These are phyloP conservation scores for Actenoides lindsayi DNA, from an alignment of 2,113 vertebrate species.

Conservation along the genomic window DNA sequence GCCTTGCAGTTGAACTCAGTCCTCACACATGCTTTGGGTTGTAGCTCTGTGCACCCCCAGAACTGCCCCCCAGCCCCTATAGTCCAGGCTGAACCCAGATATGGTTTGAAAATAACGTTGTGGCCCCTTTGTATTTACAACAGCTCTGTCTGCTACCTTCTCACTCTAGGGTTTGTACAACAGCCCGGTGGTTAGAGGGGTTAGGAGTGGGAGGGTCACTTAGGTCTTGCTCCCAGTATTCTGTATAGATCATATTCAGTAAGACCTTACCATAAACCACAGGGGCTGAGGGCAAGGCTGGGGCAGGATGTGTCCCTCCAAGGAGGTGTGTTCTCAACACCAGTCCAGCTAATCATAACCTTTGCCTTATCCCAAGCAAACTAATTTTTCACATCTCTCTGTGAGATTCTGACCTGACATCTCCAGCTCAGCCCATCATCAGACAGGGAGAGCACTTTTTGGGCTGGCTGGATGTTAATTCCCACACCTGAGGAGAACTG, in stretches of 20 bases:
- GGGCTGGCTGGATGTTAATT: neutral
- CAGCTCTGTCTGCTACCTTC: neutral
- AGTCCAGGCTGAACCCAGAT: neutral
- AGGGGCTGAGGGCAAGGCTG: neutral
- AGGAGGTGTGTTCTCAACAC: neutral
- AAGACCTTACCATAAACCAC: neutral
- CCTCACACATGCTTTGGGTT: neutral
- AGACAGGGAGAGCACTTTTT: neutral
- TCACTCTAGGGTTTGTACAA: neutral
- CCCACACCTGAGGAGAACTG: neutral
- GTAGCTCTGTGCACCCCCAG: neutral
- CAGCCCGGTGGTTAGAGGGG: neutral
- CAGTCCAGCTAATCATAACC: neutral
- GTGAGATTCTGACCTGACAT: rapidly evolving
- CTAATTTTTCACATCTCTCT: neutral
- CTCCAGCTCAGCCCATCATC: neutral
- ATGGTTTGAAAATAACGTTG: neutral
- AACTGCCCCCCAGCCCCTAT: rapidly evolving
- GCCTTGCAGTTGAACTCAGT: neutral
- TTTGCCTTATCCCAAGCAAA: neutral
- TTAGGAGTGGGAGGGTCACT: rapidly evolving
- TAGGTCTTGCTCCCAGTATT: neutral
- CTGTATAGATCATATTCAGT: rapidly evolving
- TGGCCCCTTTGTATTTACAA: neutral
- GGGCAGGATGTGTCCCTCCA: neutral